Evolutionary conservation across 2,797 vertebrate genomes (phyloP), one percentile per base, ranked within the genome.

Genomic region (Fistularia tabacaria): DNA sequence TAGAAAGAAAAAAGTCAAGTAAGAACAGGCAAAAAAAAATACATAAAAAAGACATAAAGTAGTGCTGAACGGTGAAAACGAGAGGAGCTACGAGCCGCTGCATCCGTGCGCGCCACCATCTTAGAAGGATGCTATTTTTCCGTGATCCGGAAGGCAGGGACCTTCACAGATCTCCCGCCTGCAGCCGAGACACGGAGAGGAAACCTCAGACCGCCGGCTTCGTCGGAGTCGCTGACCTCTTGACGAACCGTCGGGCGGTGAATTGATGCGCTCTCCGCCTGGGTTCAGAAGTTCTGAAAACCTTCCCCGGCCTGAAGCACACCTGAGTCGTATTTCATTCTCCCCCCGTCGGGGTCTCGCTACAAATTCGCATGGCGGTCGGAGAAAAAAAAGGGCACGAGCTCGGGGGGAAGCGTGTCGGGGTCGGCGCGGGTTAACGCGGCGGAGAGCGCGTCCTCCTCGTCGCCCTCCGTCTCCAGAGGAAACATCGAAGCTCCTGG

Each of bases 311-410:
- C 72, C 73, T 57, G 64, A 71, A 72, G 49, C 65, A 65, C 79
- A 79, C 73, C 80, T 81, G 59, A 76, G 64, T 72, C 66, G 11
- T 77, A 82, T 83, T 86, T 85, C 55, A 80, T 60, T 54, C 53
- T 54, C 56, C 51, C 38, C 49, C 55, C 59, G 44, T 66, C 57
- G 49, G 52, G 60, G 15, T 54, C 53, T 77, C 4, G 50, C 59
- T 49, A 62, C 65, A 63, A 78, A 77, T 70, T 53, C 51, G 59
- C 49, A 62, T 38, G 71, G 64, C 62, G 65, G 69, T 54, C 8
- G 42, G 54, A 61, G 38, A 51, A 69, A 54, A 56, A 69, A 51
- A 61, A 54, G 51, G 38, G 44, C 52, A 43, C 47, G 51, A 49
- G 59, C 57, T 72, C 46, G 59, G 58, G 38, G 36, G 41, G 59